These are phyloP conservation scores for Melanostoma mellinum DNA, from an alignment of 2,888 invertebrate genomes.

Conservation along the genomic window DNA sequence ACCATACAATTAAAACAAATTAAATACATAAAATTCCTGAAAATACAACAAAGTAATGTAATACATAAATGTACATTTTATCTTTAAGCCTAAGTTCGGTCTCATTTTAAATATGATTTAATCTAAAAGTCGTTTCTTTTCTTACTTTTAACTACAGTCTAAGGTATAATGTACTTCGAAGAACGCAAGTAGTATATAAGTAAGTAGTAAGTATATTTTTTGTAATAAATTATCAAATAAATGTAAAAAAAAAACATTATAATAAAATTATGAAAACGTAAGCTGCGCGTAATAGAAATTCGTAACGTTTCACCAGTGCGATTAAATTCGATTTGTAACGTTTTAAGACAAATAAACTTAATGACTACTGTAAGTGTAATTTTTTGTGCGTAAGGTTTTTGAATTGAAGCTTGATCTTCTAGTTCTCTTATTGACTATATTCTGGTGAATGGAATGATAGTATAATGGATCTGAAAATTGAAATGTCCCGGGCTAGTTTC, in stretches of 20 bases:
- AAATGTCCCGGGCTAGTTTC: too few relatives aligned
- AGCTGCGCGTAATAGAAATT: constrained; percentile 14
- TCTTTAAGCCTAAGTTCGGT: constrained; percentile 1
- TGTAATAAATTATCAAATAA: constrained; percentile 58
- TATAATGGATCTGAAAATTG: too few relatives aligned
- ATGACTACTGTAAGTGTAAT: constrained; percentile 6
- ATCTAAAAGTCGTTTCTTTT: constrained; percentile 15
- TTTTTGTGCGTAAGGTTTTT: not conserved
- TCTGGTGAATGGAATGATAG: too few relatives aligned
- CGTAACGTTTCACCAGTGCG: constrained; percentile 55
- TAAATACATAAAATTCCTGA: not conserved
- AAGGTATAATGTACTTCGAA: constrained; percentile 49
- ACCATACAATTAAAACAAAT: not conserved
- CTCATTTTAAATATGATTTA: constrained; percentile 4
- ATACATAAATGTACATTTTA: not conserved
- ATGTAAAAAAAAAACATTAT: constrained; percentile 38
- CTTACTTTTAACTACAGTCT: constrained; percentile 47
- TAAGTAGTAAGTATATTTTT: constrained; percentile 65
- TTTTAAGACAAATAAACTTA: constrained; percentile 41
- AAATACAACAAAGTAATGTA: not conserved
- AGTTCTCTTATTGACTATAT: too few relatives aligned
- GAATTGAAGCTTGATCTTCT: too few relatives aligned
- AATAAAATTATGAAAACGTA: constrained; percentile 2
- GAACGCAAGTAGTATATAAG: constrained; percentile 50
- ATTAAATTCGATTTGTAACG: constrained; percentile 62